phyloP scores from a whole-genome alignment of 2,797 vertebrate genomes.

The Catostomus latipinnis region DNA sequence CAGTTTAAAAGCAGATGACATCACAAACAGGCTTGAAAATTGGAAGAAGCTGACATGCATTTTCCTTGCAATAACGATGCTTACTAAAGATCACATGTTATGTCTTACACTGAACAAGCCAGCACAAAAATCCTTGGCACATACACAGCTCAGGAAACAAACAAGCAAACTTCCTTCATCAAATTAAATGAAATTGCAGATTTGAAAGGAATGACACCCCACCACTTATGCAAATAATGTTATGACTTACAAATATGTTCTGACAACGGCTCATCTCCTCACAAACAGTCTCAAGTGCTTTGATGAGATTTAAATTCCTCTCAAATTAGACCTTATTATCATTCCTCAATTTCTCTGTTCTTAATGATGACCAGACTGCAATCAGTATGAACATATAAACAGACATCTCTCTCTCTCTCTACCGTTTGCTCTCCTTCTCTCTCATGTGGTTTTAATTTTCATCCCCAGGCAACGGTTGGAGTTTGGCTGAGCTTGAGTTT shows the following conservation, averaged over 20 bases:
- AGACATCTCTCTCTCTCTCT: conserved; percentile 57
- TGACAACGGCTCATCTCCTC: conserved; percentile 15
- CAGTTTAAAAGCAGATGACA: no score
- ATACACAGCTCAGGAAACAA: conserved; percentile 4
- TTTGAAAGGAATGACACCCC: neutral
- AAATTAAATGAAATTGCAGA: neutral
- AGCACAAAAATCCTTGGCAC: neutral
- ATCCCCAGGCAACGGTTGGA: conserved; percentile 63
- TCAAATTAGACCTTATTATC: conserved; percentile 79
- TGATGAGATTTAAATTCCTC: conserved; percentile 54
- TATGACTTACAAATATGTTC: conserved; percentile 11
- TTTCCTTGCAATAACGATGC: no score
- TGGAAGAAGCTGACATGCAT: no score
- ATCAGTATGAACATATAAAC: conserved; percentile 72
- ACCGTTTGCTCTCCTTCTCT: conserved; percentile 34
- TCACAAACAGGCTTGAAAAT: no score
- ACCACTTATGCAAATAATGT: neutral
- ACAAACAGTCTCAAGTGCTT: conserved; percentile 24
- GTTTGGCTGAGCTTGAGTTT: conserved; percentile 67
- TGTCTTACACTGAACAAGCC: no score
- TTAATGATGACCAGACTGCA: conserved; percentile 79
- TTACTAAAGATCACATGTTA: no score
- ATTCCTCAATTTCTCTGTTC: conserved; percentile 78
- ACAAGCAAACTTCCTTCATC: neutral
- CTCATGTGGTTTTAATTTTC: conserved; percentile 61